These are phyloP conservation scores for Cephus spinipes DNA, from an alignment of 2,888 invertebrate species.

Conservation along the genomic window DNA sequence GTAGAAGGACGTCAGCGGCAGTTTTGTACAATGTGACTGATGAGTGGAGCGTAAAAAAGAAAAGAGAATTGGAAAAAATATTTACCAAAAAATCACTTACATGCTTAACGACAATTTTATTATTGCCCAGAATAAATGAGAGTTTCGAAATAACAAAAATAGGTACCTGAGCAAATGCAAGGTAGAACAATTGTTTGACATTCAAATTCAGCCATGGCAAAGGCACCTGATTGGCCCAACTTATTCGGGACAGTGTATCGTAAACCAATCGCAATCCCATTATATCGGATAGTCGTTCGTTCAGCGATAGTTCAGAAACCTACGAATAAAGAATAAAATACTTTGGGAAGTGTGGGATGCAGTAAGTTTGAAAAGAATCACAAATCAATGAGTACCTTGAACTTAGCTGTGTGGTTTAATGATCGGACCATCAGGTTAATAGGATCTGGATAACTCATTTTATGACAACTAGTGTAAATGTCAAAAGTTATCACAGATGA, in stretches of 20 bases:
- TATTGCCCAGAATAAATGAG: constrained; percentile 7
- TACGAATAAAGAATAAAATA: too few species aligned
- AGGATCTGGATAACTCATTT: constrained; percentile 23
- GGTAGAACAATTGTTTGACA: constrained; percentile 45
- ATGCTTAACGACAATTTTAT: too few species aligned
- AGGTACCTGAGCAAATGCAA: constrained; percentile 53
- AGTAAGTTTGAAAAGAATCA: too few species aligned
- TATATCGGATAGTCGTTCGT: constrained; percentile 50
- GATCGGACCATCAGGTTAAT: constrained; percentile 34
- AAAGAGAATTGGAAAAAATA: constrained; percentile 2
- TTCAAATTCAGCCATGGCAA: constrained; percentile 47
- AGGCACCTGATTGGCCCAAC: constrained; percentile 19
- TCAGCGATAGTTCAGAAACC: constrained; percentile 33
- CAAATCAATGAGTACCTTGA: constrained; percentile 30
- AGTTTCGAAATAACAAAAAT: constrained; percentile 25
- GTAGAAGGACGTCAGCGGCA: constrained; percentile 44
- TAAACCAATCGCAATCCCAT: constrained; percentile 50
- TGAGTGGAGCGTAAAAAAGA: constrained; percentile 18
- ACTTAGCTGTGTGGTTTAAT: constrained; percentile 36
- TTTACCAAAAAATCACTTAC: neutral
- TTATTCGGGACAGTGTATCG: constrained; percentile 47
- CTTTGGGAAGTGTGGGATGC: neutral
- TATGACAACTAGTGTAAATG: constrained; percentile 40
- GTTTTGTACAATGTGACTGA: constrained; percentile 52
- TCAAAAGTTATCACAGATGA: constrained; percentile 26